A percentile compares a stretch with the other conserved stretches of the same genome.
phyloP scores from a whole-genome alignment of 2,888 invertebrate genomes.

The Mesochorus sp. region DNA sequence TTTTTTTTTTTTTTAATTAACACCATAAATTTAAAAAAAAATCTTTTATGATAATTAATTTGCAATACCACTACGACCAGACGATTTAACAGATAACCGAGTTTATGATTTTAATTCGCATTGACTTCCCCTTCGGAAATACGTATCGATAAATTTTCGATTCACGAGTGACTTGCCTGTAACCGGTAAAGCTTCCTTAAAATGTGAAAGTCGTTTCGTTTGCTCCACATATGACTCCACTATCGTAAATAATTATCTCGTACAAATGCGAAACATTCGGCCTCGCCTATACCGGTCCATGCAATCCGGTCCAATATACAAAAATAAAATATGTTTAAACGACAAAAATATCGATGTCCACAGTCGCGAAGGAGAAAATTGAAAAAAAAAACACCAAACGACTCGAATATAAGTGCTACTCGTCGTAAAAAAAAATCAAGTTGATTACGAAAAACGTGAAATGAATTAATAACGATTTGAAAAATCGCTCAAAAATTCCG shows the following conservation, averaged over 20 bases:
- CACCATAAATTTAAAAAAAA: too few relatives aligned
- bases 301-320: constrained; percentile 1
- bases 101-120: too few relatives aligned
- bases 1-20: too few relatives aligned
- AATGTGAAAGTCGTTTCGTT: constrained; percentile 17
- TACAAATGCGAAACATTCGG: constrained; percentile 43
- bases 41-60: too few relatives aligned
- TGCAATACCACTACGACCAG: too few relatives aligned
- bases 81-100: too few relatives aligned
- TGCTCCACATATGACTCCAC: not conserved
- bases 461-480: not conserved
- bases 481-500: constrained; percentile 39
- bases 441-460: not conserved
- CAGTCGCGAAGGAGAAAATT: not conserved
- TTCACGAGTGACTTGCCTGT: not conserved
- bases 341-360: constrained; percentile 11
- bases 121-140: too few relatives aligned
- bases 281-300: constrained; percentile 52
- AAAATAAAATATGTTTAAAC: not conserved
- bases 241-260: constrained; percentile 31
- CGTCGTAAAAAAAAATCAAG: not conserved
- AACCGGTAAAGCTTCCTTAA: constrained; percentile 1
- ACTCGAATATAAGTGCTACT: not conserved
- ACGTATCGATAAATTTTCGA: too few relatives aligned
- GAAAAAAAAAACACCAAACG: not conserved